phyloP scores from a whole-genome alignment of 1,140 invertebrate species.

The Eupeodes corollae region DNA sequence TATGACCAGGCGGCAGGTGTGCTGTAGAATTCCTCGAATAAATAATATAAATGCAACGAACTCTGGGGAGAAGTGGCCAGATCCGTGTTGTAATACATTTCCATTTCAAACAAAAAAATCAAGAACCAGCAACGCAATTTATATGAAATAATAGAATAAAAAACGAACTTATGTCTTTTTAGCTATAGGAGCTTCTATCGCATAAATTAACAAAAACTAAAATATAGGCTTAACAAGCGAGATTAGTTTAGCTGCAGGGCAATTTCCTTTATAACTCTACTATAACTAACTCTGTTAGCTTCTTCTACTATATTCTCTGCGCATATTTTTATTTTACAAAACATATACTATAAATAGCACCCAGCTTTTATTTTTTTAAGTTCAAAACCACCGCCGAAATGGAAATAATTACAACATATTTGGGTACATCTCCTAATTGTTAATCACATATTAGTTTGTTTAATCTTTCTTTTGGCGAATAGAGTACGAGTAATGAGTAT shows the following conservation, averaged over 20 bases:
- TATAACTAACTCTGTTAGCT: slow-evolving; percentile 11
- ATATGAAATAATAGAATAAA: too few relatives aligned
- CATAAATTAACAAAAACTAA: too few relatives aligned
- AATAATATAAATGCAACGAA: slow-evolving; percentile 24
- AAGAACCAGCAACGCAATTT: not conserved
- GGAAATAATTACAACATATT: slow-evolving; percentile 38
- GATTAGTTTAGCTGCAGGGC: too few relatives aligned
- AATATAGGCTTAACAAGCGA: too few relatives aligned
- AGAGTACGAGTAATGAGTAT: too few relatives aligned
- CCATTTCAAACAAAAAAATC: slow-evolving; percentile 16
- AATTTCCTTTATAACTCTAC: too few relatives aligned
- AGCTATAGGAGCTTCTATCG: too few relatives aligned
- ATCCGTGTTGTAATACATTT: slow-evolving; percentile 37
- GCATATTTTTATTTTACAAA: slow-evolving; percentile 10
- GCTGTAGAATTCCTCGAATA: slow-evolving; percentile 41
- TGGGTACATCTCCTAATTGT: slow-evolving; percentile 37
- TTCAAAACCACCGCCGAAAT: slow-evolving; percentile 14
- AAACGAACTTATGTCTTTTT: too few relatives aligned
- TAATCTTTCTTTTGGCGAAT: too few relatives aligned
- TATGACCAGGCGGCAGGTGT: slow-evolving; percentile 50
- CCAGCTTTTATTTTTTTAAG: not conserved
- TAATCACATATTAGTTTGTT: slow-evolving; percentile 11
- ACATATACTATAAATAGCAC: slow-evolving; percentile 2
- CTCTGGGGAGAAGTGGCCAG: slow-evolving; percentile 39
- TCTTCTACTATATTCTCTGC: slow-evolving; percentile 24